A percentile compares a stretch with the other conserved stretches of the same genome.
phyloP scores from a whole-genome alignment of 1,140 invertebrate genomes.

The Macrotrachela quadricornifera region DNA sequence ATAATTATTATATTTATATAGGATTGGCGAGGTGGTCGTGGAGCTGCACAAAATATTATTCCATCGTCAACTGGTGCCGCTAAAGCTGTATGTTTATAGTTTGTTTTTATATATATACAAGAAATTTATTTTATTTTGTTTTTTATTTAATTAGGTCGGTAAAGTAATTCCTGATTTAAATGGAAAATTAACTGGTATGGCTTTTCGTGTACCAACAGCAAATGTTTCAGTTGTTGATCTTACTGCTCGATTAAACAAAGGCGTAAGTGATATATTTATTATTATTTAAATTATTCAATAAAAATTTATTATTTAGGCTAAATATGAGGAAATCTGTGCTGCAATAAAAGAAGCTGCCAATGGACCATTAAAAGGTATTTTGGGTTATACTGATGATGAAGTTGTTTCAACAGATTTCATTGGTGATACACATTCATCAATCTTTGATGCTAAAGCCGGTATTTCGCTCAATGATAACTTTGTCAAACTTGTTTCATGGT shows the following conservation, averaged over 20 bases:
- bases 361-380: constrained; percentile 55
- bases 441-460: constrained; percentile 82
- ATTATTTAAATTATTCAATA: too few species aligned
- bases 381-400: constrained; percentile 79
- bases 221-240: constrained; percentile 97
- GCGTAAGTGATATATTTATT: neutral
- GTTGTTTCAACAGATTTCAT: constrained; percentile 78
- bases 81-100: constrained; percentile 45
- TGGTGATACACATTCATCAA: constrained; percentile 57
- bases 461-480: constrained; percentile 38
- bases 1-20: too few species aligned
- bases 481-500: constrained; percentile 37
- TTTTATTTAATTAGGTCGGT: constrained; percentile 25
- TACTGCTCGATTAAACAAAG: constrained; percentile 39
- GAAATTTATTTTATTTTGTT: too few species aligned
- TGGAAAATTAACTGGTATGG: constrained; percentile 70
- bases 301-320: constrained; percentile 24
- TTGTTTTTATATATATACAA: too few species aligned
- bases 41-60: constrained; percentile 86
- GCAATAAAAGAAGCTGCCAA: constrained; percentile 62
- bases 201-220: constrained; percentile 81
- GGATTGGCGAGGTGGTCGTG: constrained; percentile 85
- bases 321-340: constrained; percentile 67
- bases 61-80: constrained; percentile 90
- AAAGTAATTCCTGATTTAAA: constrained; percentile 29